A percentile compares a stretch with the other conserved stretches of the same genome.
phyloP scores from a whole-genome alignment of 1,140 invertebrate genomes.

The Pseudomyrmex gracilis region DNA sequence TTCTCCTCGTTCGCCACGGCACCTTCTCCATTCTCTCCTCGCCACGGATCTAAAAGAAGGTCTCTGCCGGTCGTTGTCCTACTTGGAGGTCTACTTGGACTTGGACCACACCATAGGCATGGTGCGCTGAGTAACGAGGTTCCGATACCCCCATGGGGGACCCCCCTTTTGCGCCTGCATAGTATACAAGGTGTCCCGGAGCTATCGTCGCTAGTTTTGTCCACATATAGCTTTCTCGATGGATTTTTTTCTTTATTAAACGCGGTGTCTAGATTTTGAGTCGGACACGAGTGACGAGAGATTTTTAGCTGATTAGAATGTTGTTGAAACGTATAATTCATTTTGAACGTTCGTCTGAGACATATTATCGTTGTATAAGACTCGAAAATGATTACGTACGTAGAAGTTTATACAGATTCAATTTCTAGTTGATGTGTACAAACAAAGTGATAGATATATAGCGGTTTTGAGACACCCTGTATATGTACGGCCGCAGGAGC shows the following conservation, averaged over 20 bases:
- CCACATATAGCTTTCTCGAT: not conserved
- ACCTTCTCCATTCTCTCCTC: conserved; percentile 73
- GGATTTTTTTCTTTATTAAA: not conserved
- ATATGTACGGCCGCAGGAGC: conserved; percentile 23
- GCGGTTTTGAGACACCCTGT: conserved; percentile 36
- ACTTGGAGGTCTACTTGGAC: conserved; percentile 82
- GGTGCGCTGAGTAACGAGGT: conserved; percentile 77
- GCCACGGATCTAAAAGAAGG: conserved; percentile 83
- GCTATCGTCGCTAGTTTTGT: conserved; percentile 40
- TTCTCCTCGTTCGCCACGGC: conserved; percentile 67
- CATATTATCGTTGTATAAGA: not conserved
- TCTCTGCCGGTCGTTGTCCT: conserved; percentile 85
- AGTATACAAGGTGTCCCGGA: conserved; percentile 56
- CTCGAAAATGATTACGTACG: not conserved
- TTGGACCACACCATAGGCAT: conserved; percentile 77
- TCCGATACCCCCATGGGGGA: conserved; percentile 77
- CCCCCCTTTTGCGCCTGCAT: conserved; percentile 77
- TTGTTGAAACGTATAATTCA: not conserved
- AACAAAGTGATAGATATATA: not conserved
- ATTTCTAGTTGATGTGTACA: not conserved
- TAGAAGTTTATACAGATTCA: not conserved
- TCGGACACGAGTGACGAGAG: not conserved
- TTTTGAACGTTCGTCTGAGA: not conserved
- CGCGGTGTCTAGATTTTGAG: not conserved
- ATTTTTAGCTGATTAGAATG: not conserved